These are phyloP conservation scores for Callosobruchus maculatus DNA, from an alignment of 2,888 invertebrate genomes.

Conservation along the genomic window DNA sequence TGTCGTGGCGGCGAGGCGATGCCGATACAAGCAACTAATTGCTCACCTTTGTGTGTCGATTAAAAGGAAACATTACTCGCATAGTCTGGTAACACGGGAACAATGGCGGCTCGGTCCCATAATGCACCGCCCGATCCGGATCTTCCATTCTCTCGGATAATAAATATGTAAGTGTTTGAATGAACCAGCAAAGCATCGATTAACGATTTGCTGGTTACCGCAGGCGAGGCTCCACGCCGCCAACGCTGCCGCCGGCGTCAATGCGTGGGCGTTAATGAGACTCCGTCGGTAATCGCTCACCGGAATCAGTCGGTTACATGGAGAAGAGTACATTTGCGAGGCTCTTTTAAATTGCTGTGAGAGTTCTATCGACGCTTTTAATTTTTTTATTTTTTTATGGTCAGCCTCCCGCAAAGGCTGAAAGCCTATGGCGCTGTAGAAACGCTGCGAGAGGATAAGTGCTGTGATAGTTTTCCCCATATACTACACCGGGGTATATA, in stretches of 20 bases:
- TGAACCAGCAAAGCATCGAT: neutral
- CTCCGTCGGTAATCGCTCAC: neutral
- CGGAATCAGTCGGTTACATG: too few relatives aligned
- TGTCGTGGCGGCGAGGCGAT: too few relatives aligned
- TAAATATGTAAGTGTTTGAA: neutral
- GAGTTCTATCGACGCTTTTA: too few relatives aligned
- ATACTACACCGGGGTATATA: too few relatives aligned
- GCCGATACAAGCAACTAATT: neutral
- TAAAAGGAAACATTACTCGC: neutral
- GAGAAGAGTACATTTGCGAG: too few relatives aligned
- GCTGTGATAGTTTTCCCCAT: too few relatives aligned
- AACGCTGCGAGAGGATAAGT: too few relatives aligned
- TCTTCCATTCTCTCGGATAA: neutral
- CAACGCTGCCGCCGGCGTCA: neutral
- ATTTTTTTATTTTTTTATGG: too few relatives aligned
- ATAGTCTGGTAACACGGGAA: neutral
- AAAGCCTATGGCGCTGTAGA: too few relatives aligned
- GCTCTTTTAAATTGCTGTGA: too few relatives aligned
- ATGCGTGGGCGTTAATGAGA: neutral
- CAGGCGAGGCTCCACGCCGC: neutral
- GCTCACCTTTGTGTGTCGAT: neutral
- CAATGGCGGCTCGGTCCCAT: neutral
- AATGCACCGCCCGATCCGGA: neutral
- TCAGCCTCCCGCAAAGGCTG: too few relatives aligned
- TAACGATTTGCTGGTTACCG: neutral